Evolutionary conservation across 2,888 invertebrate genomes (phyloP), one percentile per base, ranked within the genome.

Genomic region (Acleris emargana): DNA sequence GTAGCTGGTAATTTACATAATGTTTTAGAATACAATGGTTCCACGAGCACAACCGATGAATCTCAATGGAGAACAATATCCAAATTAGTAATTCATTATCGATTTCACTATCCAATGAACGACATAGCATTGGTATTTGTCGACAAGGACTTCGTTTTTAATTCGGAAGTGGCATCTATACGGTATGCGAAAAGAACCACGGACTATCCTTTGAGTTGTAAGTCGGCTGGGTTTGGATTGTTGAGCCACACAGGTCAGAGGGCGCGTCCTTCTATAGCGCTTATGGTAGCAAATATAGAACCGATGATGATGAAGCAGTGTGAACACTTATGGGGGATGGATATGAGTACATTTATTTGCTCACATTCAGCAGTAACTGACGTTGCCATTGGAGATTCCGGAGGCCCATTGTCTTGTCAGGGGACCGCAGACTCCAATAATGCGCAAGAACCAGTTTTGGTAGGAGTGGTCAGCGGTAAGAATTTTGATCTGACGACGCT

Each of bases 401-500:
- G 89, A 0, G 87, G 89, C 0, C 90, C 89, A 0, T 66, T 90
- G 28, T 73, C 76, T 1, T 89, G 90, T 61, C 72, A 67, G 3
- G 73, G 64, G 2, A 82, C 83, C 0, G 43, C 54, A 0, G 84
- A 86, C 32, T 74, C 80, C 0, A 83, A 52, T 45, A 47, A 7
- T 50, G 68, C 0, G 69, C 25, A 22, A 20, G 68, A 9, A 45
- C 80, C 81, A 2, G 53, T 88, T 1, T 64, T 89, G 16, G 84
- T 80, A 0, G 89, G 89, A 0, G 64, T 90, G 0, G 88, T 89
- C 0, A 83, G 87, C 43, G 89, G 88, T 0, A 89, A 88, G 72
- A 87, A 84, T 63, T 80, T 76, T 42, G 88, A 88, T 58, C 80
- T 70, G 64, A 86, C 89, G 0, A 82, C 76, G 0, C 55, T 80